Base-by-base conservation (phyloP, 2,113 vertebrate genomes). In the Lepidothrix coronata region DNA sequence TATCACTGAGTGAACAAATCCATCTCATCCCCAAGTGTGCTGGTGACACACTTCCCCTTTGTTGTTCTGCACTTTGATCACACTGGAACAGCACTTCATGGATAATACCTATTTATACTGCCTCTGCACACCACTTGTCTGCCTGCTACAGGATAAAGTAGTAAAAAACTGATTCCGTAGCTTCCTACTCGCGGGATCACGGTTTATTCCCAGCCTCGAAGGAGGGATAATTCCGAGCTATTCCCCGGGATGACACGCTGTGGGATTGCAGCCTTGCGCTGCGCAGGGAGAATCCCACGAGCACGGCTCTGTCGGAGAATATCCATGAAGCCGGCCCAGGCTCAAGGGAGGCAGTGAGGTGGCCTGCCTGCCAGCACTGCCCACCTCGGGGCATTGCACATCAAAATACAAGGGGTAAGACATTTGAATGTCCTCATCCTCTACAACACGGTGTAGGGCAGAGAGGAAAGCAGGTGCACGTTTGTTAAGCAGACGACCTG, bases 21-120 rank as follows among this genome's bases (percentile, higher is more conserved):
- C 12, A 48, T 54, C 68, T n/a, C 0, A 0, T 84, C 43, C 15
- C 48, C 0, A 10, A 30, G 58, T 4, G 30, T 54, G 39, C 70
- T 7, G 33, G 62, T 80, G 83, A 92, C 55, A 86, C 87, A 49
- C 58, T 93, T 96, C 54, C 67, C 49, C 44, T 86, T 93, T 70
- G 30, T 55, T 95, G 55, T 82, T 74, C 80, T 94, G 96, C 79
- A 88, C 97, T 97, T 97, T 82, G 95, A 83, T 86, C 95, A 57
- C 13, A 28, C 35, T 43, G 88, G 33, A 88, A 88, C 81, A 67
- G 80, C 91, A 70, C 59, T 46, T 33, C 39, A 70, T 10, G 11
- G 30, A 44, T 84, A 91, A 31, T 25, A 82, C 49, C 76, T 91
- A 72, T 39, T 78, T 71, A 12, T 52, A 58, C 68, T 58, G 70